phyloP scores from a whole-genome alignment of 2,888 invertebrate species.

The Nemotelus pantherinus region DNA sequence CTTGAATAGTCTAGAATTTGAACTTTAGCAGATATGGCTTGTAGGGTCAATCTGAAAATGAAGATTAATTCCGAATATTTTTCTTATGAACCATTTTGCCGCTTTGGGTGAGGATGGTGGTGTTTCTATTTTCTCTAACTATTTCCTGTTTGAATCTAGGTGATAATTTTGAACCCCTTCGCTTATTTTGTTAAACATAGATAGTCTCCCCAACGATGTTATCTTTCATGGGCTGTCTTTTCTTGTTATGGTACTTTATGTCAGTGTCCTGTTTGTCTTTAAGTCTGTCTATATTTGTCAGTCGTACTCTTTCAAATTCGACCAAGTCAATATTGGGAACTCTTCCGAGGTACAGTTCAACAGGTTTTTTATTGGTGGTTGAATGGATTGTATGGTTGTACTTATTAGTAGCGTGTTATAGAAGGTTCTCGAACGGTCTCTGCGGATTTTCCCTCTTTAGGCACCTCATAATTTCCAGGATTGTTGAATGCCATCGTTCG shows the following conservation, averaged over 20 bases:
- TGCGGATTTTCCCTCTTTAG: constrained; percentile 1
- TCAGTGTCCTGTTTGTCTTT: constrained; percentile 43
- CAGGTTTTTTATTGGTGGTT: constrained; percentile 44
- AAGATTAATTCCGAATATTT: not conserved
- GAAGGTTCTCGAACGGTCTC: not conserved
- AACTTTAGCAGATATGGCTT: not conserved
- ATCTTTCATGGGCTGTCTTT: constrained; percentile 44
- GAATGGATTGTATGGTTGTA: constrained; percentile 48
- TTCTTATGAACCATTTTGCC: not conserved
- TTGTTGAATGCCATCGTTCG: constrained; percentile 13
- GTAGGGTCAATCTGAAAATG: not conserved
- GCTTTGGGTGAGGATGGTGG: not conserved
- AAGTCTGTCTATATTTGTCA: constrained; percentile 28
- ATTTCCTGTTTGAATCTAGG: constrained; percentile 21
- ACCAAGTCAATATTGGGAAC: constrained; percentile 21
- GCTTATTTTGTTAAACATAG: constrained; percentile 49
- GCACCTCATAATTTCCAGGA: constrained; percentile 18
- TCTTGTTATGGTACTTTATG: constrained; percentile 46
- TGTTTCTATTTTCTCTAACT: constrained; percentile 26
- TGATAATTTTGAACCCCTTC: constrained; percentile 10
- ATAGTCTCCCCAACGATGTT: not conserved
- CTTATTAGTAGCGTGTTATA: not conserved
- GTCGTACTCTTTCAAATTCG: constrained; percentile 25
- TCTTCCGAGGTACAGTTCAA: constrained; percentile 44
- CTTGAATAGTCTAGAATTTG: not conserved